phyloP scores from a whole-genome alignment of 2,888 invertebrate genomes.

The Ypsolopha sequella region DNA sequence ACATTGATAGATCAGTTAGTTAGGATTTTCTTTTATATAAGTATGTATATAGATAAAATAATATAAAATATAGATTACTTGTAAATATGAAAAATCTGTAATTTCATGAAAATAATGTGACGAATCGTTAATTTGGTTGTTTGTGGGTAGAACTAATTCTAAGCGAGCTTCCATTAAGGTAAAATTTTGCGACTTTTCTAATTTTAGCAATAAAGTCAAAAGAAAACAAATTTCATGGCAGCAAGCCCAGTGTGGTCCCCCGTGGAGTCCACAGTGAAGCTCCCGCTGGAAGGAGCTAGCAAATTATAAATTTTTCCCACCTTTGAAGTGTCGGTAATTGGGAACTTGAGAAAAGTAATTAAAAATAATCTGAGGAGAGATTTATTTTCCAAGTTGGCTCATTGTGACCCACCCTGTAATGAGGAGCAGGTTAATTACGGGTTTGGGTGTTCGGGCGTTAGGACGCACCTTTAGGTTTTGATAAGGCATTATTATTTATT shows the following conservation, averaged over 20 bases:
- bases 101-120: too few species aligned
- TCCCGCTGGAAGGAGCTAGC: neutral
- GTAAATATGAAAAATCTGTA: too few species aligned
- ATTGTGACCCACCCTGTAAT: conserved; percentile 7
- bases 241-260: too few species aligned
- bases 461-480: neutral
- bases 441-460: neutral
- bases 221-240: neutral
- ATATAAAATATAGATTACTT: too few species aligned
- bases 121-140: too few species aligned
- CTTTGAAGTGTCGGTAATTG: conserved; percentile 23
- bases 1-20: too few species aligned
- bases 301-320: neutral
- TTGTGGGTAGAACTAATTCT: neutral
- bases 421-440: neutral
- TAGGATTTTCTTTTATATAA: too few species aligned
- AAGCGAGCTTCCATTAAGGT: neutral
- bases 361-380: conserved; percentile 20
- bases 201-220: neutral
- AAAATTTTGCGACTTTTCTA: neutral
- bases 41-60: too few species aligned
- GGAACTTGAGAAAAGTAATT: conserved; percentile 19
- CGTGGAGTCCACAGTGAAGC: neutral
- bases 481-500: neutral
- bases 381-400: conserved; percentile 15